Percentiles rank a stretch among this genome's conserved stretches.
Evolutionary conservation across 2,888 invertebrate genomes (phyloP).

Genomic region (Margaritifera margaritifera): DNA sequence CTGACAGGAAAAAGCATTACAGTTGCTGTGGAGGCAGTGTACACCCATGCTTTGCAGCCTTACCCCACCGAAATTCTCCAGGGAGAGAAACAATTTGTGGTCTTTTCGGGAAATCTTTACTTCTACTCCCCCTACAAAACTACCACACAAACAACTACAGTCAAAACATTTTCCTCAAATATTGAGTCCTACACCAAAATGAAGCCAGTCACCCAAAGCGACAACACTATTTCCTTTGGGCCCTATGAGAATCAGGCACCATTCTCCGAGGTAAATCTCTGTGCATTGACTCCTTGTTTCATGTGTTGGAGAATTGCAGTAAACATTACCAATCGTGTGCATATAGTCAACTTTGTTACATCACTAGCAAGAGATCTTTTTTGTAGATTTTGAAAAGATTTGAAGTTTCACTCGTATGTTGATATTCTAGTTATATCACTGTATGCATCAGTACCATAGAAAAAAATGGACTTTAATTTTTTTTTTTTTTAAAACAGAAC

Average conservation of each 20-base stretch:
- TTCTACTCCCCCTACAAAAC: conserved; percentile 88
- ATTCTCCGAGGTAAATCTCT: conserved; percentile 71
- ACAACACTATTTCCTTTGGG: conserved; percentile 89
- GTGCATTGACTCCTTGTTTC: too few species aligned
- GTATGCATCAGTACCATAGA: too few species aligned
- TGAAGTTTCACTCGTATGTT: too few species aligned
- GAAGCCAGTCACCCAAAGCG: conserved; percentile 78
- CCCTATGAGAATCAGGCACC: conserved; percentile 85
- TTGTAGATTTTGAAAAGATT: too few species aligned
- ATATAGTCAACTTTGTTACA: too few species aligned
- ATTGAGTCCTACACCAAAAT: conserved; percentile 76
- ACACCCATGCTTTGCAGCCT: conserved; percentile 84
- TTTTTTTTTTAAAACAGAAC: too few species aligned
- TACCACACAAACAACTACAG: conserved; percentile 85
- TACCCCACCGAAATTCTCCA: conserved; percentile 92
- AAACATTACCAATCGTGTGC: too few species aligned
- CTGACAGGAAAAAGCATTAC: conserved; percentile 63
- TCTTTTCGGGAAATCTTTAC: conserved; percentile 84
- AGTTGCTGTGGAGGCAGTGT: conserved; percentile 76
- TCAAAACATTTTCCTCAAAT: conserved; percentile 84
- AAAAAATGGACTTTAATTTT: too few species aligned
- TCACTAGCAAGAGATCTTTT: too few species aligned
- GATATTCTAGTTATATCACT: too few species aligned
- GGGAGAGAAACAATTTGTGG: conserved; percentile 93
- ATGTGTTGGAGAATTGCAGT: too few species aligned